Evolutionary conservation across 2,113 vertebrate species (phyloP).

Genomic region (Oceanodroma tethys): DNA sequence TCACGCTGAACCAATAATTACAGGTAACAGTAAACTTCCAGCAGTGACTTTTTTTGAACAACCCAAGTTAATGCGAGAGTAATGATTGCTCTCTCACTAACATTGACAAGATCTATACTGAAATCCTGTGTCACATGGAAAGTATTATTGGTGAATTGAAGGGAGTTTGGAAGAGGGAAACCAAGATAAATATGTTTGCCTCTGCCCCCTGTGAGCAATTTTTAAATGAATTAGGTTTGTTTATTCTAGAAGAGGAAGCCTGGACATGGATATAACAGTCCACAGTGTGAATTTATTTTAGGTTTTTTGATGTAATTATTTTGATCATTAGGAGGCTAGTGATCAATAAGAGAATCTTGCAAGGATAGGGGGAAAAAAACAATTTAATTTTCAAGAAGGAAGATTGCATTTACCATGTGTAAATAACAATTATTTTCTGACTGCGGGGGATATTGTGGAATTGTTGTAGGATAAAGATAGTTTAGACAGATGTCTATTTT

Average conservation of each 20-base stretch:
- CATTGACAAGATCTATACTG: neutral
- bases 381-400: neutral
- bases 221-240: neutral
- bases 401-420: neutral
- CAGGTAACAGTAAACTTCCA: neutral
- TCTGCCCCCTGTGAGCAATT: neutral
- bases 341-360: neutral
- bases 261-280: neutral
- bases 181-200: neutral
- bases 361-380: rapidly evolving
- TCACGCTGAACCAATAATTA: neutral
- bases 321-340: neutral
- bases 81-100: neutral
- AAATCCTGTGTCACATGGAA: neutral
- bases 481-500: neutral
- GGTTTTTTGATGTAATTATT: neutral
- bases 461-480: neutral
- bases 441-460: neutral
- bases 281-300: neutral
- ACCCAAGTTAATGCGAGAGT: neutral
- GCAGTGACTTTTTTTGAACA: neutral
- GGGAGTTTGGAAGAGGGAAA: neutral
- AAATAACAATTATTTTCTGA: neutral
- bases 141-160: neutral
- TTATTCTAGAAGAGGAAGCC: neutral